Evolutionary conservation across 2,888 invertebrate species (phyloP).

Genomic region (Pimpla rufipes): DNA sequence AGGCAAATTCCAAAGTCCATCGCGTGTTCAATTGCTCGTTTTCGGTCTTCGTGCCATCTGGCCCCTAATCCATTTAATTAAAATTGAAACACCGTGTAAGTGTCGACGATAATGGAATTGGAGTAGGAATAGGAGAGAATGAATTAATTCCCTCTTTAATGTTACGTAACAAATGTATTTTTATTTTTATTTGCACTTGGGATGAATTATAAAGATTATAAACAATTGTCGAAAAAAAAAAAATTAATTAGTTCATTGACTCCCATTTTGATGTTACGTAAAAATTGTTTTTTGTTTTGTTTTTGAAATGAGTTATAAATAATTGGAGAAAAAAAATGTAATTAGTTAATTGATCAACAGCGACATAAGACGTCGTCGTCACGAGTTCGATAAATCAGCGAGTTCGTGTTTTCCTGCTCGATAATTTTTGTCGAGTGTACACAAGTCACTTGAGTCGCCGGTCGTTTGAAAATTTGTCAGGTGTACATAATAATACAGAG

Average conservation of each 20-base stretch:
- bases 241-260: too few relatives aligned
- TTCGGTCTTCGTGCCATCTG: slow-evolving; percentile 23
- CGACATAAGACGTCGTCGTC: background rate
- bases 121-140: too few relatives aligned
- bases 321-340: background rate
- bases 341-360: background rate
- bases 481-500: slow-evolving; percentile 48
- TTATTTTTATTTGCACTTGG: too few relatives aligned
- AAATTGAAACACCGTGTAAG: background rate
- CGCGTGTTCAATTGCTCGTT: slow-evolving; percentile 30
- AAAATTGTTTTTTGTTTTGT: too few relatives aligned
- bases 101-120: background rate
- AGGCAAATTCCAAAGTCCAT: slow-evolving; percentile 42
- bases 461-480: slow-evolving; percentile 54
- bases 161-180: too few relatives aligned
- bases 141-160: too few relatives aligned
- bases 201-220: too few relatives aligned
- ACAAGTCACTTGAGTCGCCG: background rate
- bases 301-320: background rate
- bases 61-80: slow-evolving; percentile 8
- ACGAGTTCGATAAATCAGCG: background rate
- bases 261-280: too few relatives aligned
- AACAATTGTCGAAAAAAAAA: too few relatives aligned
- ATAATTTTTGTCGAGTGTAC: background rate
- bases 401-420: background rate